Percentiles rank a stretch among this genome's conserved stretches.
These are phyloP conservation scores for Chloroclystis v-ata DNA, from an alignment of 2,888 invertebrate species.

Conservation along the genomic window DNA sequence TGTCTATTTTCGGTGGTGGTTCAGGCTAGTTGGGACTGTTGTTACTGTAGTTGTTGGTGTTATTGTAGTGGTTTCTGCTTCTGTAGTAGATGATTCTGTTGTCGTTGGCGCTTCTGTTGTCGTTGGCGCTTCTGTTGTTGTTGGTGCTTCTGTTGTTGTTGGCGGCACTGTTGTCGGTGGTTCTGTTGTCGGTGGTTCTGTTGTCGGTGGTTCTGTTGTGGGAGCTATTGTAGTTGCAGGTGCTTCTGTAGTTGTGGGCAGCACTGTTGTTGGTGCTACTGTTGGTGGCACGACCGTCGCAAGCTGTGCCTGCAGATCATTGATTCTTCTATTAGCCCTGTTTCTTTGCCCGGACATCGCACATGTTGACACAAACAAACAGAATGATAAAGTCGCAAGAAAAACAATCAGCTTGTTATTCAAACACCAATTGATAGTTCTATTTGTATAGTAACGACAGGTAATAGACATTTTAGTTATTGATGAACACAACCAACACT, in stretches of 20 bases:
- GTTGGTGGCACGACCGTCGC: constrained; percentile 1
- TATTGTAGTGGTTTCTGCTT: neutral
- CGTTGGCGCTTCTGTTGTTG: neutral
- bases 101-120: neutral
- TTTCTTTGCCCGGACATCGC: constrained; percentile 56
- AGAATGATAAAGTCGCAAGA: constrained; percentile 53
- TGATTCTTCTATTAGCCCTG: constrained; percentile 36
- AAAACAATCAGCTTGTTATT: constrained; percentile 66
- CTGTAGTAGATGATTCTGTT: neutral
- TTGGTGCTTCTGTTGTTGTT: neutral
- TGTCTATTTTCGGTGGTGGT: too few species aligned
- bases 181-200: neutral
- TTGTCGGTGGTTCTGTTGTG: neutral
- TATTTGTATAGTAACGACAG: constrained; percentile 52
- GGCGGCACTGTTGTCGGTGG: neutral
- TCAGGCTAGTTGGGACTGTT: too few species aligned
- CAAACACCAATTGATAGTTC: constrained; percentile 52
- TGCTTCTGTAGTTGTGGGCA: constrained; percentile 2
- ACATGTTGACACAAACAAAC: constrained; percentile 58
- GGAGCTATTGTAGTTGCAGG: neutral
- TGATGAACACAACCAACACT: constrained; percentile 18
- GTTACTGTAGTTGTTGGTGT: neutral
- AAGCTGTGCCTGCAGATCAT: constrained; percentile 26
- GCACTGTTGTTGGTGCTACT: neutral
- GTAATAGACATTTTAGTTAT: constrained; percentile 39